These are phyloP conservation scores for Bubo blakistoni DNA, from an alignment of 2,113 vertebrate genomes.

Conservation along the genomic window DNA sequence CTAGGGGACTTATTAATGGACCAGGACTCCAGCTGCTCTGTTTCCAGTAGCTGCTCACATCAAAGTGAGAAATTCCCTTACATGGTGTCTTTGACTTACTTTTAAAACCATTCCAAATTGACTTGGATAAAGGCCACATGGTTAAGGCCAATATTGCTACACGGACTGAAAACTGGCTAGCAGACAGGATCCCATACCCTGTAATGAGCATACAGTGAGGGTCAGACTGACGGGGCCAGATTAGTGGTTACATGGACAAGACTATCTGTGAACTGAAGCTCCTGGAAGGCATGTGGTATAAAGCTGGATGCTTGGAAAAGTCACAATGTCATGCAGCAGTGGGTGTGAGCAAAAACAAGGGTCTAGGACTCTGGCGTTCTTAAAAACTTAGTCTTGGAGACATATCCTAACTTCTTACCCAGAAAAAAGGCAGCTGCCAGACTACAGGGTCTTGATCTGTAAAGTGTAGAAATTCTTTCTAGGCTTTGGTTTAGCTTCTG, in stretches of 20 bases:
- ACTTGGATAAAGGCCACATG: background rate
- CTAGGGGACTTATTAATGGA: background rate
- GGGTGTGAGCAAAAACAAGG: accelerated
- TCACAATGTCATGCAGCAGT: background rate
- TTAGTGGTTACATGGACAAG: background rate
- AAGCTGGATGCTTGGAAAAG: background rate
- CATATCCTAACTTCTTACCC: background rate
- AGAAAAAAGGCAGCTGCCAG: background rate
- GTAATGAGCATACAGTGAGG: background rate
- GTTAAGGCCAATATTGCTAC: background rate
- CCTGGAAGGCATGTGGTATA: background rate
- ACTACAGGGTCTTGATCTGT: background rate
- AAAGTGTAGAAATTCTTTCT: background rate
- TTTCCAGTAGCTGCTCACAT: background rate
- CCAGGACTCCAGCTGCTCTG: background rate
- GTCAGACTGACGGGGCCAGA: background rate
- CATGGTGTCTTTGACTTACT: background rate
- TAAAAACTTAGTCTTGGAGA: background rate
- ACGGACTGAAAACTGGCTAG: background rate
- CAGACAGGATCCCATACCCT: background rate
- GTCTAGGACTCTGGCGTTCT: background rate
- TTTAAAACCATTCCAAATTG: background rate
- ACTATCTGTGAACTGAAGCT: background rate
- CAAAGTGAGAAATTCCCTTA: background rate
- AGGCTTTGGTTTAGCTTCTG: background rate